A percentile compares a stretch with the other conserved stretches of the same genome.
These are phyloP conservation scores for Biston betularia DNA, from an alignment of 2,888 invertebrate genomes.

Conservation along the genomic window DNA sequence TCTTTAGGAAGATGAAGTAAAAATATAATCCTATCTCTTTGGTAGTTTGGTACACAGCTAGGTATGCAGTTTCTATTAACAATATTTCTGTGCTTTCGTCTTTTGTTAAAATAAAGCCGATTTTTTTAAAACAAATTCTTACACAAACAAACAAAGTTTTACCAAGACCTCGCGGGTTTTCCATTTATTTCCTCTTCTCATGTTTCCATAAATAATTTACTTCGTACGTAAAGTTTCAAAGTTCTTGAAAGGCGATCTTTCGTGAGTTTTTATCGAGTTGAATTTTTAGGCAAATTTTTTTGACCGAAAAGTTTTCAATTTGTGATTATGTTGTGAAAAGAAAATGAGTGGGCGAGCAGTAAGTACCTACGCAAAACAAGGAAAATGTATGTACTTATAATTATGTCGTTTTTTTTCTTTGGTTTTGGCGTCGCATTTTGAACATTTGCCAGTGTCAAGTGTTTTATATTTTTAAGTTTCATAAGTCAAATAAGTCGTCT, in stretches of 20 bases:
- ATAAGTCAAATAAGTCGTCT: too few species aligned
- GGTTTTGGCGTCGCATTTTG: too few species aligned
- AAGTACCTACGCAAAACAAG: not conserved
- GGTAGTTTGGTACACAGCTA: too few species aligned
- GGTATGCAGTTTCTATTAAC: too few species aligned
- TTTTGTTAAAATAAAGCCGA: not conserved
- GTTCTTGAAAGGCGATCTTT: conserved; percentile 26
- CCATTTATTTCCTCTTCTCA: conserved; percentile 17
- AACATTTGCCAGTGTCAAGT: too few species aligned
- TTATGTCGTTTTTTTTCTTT: too few species aligned
- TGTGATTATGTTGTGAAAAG: not conserved
- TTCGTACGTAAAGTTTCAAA: conserved; percentile 26
- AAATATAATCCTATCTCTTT: too few species aligned
- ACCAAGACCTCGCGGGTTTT: conserved; percentile 22
- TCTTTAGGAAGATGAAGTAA: too few species aligned
- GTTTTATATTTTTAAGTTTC: too few species aligned
- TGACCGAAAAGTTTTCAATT: not conserved
- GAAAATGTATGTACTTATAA: too few species aligned
- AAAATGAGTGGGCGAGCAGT: not conserved
- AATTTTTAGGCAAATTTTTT: conserved; percentile 6
- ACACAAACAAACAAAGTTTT: conserved; percentile 10
- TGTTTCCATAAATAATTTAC: conserved; percentile 32
- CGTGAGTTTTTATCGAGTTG: conserved; percentile 1
- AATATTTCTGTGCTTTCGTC: too few species aligned
- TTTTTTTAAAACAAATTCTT: conserved; percentile 2